Base-by-base conservation (phyloP, 2,113 vertebrate genomes). In the Trochalopteron elliotii region DNA sequence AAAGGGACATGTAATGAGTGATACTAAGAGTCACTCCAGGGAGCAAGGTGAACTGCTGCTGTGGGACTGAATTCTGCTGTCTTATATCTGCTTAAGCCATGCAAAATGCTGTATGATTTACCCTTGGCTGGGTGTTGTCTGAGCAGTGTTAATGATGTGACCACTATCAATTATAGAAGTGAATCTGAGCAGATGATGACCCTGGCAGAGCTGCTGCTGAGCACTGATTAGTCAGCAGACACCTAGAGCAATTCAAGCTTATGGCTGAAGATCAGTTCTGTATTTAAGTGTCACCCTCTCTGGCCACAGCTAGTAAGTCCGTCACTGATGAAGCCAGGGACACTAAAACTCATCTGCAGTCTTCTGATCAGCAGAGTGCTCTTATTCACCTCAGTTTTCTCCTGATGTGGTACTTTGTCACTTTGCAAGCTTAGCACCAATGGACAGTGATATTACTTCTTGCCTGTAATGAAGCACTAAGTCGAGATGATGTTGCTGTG, bases 1-100 rank as follows among this genome's bases (percentile, higher is more conserved):
- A 79, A 93, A 56, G 19, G 12, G 3, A 30, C 0, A 0, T 27
- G 15, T 1, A 1, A 4, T 16, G 5, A 68, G 15, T 21, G 52
- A 61, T n/a, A 81, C 9, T 1, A 3, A 12, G 67, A 71, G 45
- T 40, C 49, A 40, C 12, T 69, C 31, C 37, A 52, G 67, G 22
- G 23, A 79, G 35, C 11, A n/a, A 9, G 11, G 25, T 70, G 37
- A 84, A 42, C 52, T 28, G 19, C 33, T 70, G 28, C 69, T 72
- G 45, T n/a, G 60, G 67, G 25, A 15, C 22, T 42, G 64, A n/a
- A 25, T 74, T 70, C 84, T 94, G 9, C 57, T 65, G 45, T 30
- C 11, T 44, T 44, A 53, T 40, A 37, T 57, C 22, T 1, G 1
- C 16, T 56, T 57, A 64, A 89, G 27, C 33, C 2, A 3, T 27